A percentile compares a stretch with the other conserved stretches of the same genome.
phyloP scores from a whole-genome alignment of 2,113 vertebrate species.

The Paedocypris sp. region DNA sequence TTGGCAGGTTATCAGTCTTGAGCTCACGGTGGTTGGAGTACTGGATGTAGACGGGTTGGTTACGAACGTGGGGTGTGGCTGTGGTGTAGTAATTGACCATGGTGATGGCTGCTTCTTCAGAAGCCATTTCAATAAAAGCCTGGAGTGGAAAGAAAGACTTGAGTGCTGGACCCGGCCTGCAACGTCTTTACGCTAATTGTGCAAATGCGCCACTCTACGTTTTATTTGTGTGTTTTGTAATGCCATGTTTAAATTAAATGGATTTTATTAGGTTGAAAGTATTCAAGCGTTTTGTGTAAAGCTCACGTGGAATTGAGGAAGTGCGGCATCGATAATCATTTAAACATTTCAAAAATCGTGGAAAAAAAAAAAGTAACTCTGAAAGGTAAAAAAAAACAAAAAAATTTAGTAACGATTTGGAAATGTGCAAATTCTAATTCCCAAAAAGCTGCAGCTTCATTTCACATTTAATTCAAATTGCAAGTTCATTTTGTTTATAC shows the following conservation, averaged over 20 bases:
- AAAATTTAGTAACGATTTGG: too few species aligned
- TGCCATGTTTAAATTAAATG: background rate
- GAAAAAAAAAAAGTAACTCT: too few species aligned
- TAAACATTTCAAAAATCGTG: too few species aligned
- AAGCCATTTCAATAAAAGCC: conserved; percentile 84
- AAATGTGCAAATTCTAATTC: too few species aligned
- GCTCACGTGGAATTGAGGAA: too few species aligned
- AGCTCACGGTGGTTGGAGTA: conserved; percentile 74
- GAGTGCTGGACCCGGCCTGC: background rate
- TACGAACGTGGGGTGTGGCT: conserved; percentile 53
- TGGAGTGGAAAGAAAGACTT: conserved; percentile 35
- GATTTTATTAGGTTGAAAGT: background rate
- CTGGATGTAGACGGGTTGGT: conserved; percentile 71
- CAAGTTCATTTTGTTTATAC: too few species aligned
- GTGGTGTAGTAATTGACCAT: conserved; percentile 69
- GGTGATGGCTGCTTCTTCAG: conserved; percentile 68
- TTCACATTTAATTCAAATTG: too few species aligned
- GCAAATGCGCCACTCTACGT: background rate
- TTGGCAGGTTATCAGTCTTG: conserved; percentile 61
- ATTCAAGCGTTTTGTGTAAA: too few species aligned
- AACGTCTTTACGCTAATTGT: background rate
- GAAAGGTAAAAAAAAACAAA: too few species aligned
- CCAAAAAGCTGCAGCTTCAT: too few species aligned
- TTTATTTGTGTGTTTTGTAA: background rate
- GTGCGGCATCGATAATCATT: too few species aligned